These are phyloP conservation scores for Daphoenositta chrysoptera DNA, from an alignment of 2,113 vertebrate genomes.

Conservation along the genomic window DNA sequence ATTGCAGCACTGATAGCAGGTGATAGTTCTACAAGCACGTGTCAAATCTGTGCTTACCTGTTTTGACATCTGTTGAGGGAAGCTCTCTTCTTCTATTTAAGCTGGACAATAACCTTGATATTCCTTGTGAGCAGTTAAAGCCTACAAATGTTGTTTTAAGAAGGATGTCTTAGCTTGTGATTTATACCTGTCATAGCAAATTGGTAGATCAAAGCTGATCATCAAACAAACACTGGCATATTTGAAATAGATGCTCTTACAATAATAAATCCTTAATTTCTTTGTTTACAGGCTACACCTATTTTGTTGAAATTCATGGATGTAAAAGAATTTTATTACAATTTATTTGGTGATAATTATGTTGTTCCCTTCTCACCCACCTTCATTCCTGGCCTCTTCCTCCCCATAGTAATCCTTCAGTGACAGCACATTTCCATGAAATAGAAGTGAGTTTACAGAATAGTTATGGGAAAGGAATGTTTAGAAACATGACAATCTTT, in stretches of 20 bases:
- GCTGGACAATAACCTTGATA: constrained; percentile 82
- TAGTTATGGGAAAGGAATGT: neutral
- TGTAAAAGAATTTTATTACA: neutral
- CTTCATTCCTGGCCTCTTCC: neutral
- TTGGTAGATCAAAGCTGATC: constrained; percentile 56
- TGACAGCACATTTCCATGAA: neutral
- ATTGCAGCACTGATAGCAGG: constrained; percentile 72
- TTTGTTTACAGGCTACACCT: neutral
- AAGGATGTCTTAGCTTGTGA: constrained; percentile 18
- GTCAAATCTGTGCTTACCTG: constrained; percentile 79
- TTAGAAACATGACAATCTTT: neutral
- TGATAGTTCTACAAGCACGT: constrained; percentile 79
- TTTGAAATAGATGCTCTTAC: constrained; percentile 13
- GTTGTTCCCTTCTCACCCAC: neutral
- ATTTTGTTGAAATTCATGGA: neutral
- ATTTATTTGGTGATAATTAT: neutral
- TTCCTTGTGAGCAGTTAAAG: constrained; percentile 40
- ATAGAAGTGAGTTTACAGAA: neutral
- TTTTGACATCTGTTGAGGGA: constrained; percentile 85
- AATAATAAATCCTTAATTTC: neutral
- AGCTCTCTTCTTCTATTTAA: constrained; percentile 68
- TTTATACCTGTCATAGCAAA: constrained; percentile 59
- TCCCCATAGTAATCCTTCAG: neutral
- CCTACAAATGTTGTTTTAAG: constrained; percentile 45
- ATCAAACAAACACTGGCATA: constrained; percentile 7